phyloP scores from a whole-genome alignment of 2,888 invertebrate species.

The Drosophila greeni region DNA sequence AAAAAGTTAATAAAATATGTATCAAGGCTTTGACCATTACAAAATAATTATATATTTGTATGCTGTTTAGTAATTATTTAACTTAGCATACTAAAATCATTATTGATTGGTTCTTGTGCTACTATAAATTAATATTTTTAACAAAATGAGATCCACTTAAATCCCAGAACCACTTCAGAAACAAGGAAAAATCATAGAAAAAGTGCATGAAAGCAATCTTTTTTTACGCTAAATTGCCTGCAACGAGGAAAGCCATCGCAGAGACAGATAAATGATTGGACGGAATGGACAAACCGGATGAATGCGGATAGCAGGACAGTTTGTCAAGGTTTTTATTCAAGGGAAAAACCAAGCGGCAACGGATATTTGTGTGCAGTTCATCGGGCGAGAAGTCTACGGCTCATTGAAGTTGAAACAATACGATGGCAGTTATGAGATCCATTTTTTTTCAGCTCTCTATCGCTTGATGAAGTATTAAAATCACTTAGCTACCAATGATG shows the following conservation, averaged over 20 bases:
- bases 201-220: conserved; percentile 4
- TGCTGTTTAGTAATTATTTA: too few relatives aligned
- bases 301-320: conserved; percentile 19
- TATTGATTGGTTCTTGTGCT: too few relatives aligned
- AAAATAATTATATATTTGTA: too few relatives aligned
- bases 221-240: conserved; percentile 2
- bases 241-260: background rate
- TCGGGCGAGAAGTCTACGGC: conserved; percentile 14
- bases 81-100: too few relatives aligned
- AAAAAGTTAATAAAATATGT: too few relatives aligned
- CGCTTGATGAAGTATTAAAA: background rate
- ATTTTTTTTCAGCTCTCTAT: background rate
- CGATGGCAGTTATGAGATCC: conserved; percentile 23
- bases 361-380: conserved; percentile 22
- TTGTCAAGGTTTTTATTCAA: conserved; percentile 19
- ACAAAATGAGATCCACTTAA: background rate
- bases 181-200: background rate
- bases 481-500: background rate
- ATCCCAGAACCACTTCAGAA: background rate
- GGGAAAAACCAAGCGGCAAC: conserved; percentile 5
- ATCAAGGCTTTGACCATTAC: too few relatives aligned
- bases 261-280: conserved; percentile 7
- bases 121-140: too few relatives aligned
- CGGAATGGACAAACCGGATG: conserved; percentile 2
- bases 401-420: conserved; percentile 27